Percentiles rank a stretch among this genome's conserved stretches.
phyloP scores from a whole-genome alignment of 2,888 invertebrate species.

The Agrochola litura region DNA sequence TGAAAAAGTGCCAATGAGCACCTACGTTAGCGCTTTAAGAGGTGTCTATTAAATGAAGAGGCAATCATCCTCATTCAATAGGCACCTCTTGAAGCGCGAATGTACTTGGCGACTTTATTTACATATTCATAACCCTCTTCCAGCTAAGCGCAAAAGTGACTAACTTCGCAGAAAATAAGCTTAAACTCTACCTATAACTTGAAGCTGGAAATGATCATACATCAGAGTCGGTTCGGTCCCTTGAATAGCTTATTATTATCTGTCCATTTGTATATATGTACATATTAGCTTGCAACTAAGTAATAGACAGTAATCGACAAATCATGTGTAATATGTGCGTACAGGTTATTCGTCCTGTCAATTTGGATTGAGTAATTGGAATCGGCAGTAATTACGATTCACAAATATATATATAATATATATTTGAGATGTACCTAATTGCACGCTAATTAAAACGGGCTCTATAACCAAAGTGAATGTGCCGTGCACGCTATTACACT shows the following conservation, averaged over 20 bases:
- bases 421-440: background rate
- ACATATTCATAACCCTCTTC: too few relatives aligned
- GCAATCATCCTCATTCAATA: too few relatives aligned
- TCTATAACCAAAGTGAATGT: background rate
- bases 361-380: constrained; percentile 19
- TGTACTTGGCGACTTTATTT: background rate
- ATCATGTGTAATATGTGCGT: background rate
- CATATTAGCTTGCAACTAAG: background rate
- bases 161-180: background rate
- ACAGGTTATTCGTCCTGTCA: background rate
- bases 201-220: background rate
- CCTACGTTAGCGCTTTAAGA: background rate
- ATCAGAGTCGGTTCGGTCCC: background rate
- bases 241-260: background rate
- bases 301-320: constrained; percentile 18
- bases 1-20: background rate
- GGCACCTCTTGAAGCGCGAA: too few relatives aligned
- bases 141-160: background rate
- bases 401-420: too few relatives aligned
- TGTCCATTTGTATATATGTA: too few relatives aligned
- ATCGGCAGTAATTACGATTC: background rate
- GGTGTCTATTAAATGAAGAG: background rate
- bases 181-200: background rate
- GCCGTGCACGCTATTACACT: background rate
- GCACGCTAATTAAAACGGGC: background rate